phyloP scores from a whole-genome alignment of 1,140 invertebrate genomes.

The Zaprionus ghesquierei region DNA sequence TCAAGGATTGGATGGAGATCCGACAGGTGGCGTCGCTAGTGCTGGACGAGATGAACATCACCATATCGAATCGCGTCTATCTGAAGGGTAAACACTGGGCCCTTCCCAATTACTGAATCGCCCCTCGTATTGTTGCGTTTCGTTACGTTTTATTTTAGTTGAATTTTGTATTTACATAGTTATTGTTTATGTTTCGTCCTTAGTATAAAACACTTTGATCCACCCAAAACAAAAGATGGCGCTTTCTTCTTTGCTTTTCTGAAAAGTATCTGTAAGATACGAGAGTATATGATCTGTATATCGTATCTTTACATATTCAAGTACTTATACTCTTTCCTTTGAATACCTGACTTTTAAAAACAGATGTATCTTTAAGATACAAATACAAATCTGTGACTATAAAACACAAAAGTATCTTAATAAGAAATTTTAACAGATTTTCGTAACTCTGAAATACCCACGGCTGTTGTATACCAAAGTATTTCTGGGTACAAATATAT shows the following conservation, averaged over 20 bases:
- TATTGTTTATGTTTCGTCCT: constrained; percentile 19
- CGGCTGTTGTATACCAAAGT: not conserved
- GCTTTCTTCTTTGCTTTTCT: not conserved
- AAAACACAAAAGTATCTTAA: not conserved
- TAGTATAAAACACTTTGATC: constrained; percentile 44
- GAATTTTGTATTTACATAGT: constrained; percentile 22
- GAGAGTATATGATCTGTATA: no score
- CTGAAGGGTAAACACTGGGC: constrained; percentile 87
- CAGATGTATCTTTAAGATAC: not conserved
- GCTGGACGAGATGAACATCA: constrained; percentile 85
- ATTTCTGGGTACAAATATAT: not conserved
- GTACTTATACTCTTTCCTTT: no score
- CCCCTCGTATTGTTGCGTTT: not conserved
- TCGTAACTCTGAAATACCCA: no score
- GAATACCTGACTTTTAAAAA: not conserved
- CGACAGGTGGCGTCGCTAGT: constrained; percentile 90
- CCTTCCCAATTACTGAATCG: constrained; percentile 35
- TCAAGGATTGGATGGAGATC: constrained; percentile 95
- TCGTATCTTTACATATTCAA: no score
- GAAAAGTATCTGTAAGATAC: not conserved
- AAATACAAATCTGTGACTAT: not conserved
- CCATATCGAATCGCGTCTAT: constrained; percentile 86
- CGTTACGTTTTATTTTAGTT: constrained; percentile 19
- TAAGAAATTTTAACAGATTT: no score
- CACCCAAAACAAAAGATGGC: constrained; percentile 30